These are phyloP conservation scores for Nibea coibor DNA, from an alignment of 2,113 vertebrate genomes.

Conservation along the genomic window DNA sequence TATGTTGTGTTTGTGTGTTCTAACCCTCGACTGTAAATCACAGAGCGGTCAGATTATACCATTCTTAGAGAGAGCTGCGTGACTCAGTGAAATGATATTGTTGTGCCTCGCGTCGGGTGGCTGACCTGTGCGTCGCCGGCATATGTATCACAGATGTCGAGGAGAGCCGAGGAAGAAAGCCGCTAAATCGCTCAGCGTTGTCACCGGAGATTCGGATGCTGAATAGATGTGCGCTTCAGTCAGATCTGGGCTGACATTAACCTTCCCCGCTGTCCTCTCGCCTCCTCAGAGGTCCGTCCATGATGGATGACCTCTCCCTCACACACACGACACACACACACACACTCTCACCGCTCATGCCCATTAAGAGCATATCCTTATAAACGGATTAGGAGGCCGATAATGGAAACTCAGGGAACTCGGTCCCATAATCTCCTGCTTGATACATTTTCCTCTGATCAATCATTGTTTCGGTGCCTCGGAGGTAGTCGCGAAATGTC, in stretches of 20 bases:
- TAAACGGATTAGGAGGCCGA: constrained; percentile 67
- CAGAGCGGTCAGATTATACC: no score
- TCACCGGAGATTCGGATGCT: constrained; percentile 57
- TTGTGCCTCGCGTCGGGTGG: neutral
- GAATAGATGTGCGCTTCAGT: constrained; percentile 55
- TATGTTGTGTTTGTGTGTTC: no score
- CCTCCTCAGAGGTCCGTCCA: constrained; percentile 37
- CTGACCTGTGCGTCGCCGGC: neutral
- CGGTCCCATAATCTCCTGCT: constrained; percentile 55
- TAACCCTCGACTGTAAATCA: no score
- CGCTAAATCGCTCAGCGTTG: constrained; percentile 15
- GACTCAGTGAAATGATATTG: neutral
- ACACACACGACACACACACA: constrained; percentile 14
- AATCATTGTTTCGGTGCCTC: constrained; percentile 71
- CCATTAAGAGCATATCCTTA: constrained; percentile 67
- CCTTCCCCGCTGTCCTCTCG: constrained; percentile 57
- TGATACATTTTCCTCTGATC: constrained; percentile 68
- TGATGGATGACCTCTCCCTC: constrained; percentile 68
- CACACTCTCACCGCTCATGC: constrained; percentile 30
- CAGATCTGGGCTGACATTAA: constrained; percentile 60
- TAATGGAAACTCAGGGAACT: constrained; percentile 60
- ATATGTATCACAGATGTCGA: constrained; percentile 32
- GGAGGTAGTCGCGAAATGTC: constrained; percentile 66
- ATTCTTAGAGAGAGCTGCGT: no score
- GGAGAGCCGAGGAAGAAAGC: constrained; percentile 25